These are phyloP conservation scores for Gonocerus acuteangulatus DNA, from an alignment of 2,888 invertebrate genomes.

Conservation along the genomic window DNA sequence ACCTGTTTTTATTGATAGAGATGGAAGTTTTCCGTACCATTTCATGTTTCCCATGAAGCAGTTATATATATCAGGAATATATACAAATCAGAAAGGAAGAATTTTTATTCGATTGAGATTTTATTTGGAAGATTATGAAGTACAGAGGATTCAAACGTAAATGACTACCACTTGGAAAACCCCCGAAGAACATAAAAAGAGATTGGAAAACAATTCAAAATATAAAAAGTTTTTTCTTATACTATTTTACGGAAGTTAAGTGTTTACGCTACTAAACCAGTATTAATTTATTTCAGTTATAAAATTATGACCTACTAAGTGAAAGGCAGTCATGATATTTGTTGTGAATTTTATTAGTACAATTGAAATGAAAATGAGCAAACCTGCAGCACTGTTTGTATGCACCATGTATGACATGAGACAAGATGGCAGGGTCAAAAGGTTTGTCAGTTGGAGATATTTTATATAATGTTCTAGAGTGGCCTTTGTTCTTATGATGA, in stretches of 20 bases:
- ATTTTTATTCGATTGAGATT: too few relatives aligned
- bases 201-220: too few relatives aligned
- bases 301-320: conserved; percentile 12
- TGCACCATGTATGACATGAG: not conserved
- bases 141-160: too few relatives aligned
- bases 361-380: conserved; percentile 6
- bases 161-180: too few relatives aligned
- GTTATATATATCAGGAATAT: too few relatives aligned
- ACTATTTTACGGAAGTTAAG: conserved; percentile 15
- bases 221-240: not conserved
- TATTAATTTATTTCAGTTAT: conserved; percentile 28
- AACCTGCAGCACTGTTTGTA: conserved; percentile 15
- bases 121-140: too few relatives aligned
- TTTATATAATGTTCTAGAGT: conserved; percentile 11
- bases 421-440: conserved; percentile 17
- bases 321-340: conserved; percentile 22
- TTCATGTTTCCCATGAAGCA: too few relatives aligned
- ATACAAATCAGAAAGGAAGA: too few relatives aligned
- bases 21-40: too few relatives aligned
- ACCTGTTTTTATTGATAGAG: too few relatives aligned
- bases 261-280: conserved; percentile 25
- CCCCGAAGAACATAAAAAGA: too few relatives aligned
- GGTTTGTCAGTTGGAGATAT: conserved; percentile 19
- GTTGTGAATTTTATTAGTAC: conserved; percentile 20
- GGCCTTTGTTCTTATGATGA: conserved; percentile 17